A percentile compares a stretch with the other conserved stretches of the same genome.
phyloP scores from a whole-genome alignment of 2,888 invertebrate species.

The Allygus modestus region DNA sequence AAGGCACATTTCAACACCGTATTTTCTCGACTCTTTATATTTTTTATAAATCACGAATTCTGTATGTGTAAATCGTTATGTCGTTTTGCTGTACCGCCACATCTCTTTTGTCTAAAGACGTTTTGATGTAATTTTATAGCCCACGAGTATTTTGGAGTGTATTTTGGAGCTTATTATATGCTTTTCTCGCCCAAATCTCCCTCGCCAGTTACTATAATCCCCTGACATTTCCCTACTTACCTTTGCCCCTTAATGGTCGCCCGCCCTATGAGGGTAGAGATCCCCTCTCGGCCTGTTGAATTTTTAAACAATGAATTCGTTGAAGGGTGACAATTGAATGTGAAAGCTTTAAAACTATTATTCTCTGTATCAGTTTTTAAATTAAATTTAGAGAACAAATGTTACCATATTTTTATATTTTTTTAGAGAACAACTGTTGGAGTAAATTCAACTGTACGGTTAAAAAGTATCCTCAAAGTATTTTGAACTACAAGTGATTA shows the following conservation, averaged over 20 bases:
- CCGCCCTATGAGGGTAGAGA: not conserved
- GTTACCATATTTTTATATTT: too few species aligned
- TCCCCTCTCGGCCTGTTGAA: slow-evolving; percentile 22
- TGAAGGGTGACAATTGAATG: slow-evolving; percentile 4
- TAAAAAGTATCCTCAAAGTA: too few species aligned
- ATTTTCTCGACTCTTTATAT: slow-evolving; percentile 43
- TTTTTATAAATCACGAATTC: slow-evolving; percentile 40
- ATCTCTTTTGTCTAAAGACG: slow-evolving; percentile 13
- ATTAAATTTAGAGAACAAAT: too few species aligned
- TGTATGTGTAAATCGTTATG: slow-evolving; percentile 48
- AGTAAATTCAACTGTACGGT: too few species aligned
- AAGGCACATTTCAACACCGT: slow-evolving; percentile 50
- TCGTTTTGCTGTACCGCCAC: slow-evolving; percentile 34
- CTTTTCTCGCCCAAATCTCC: not conserved
- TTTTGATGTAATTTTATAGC: slow-evolving; percentile 32
- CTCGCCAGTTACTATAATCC: not conserved
- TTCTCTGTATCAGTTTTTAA: not conserved
- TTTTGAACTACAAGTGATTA: too few species aligned
- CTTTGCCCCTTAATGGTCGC: slow-evolving; percentile 24
- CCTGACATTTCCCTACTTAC: slow-evolving; percentile 32
- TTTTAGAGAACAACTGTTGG: too few species aligned
- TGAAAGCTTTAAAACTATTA: not conserved
- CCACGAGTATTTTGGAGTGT: slow-evolving; percentile 28
- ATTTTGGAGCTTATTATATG: slow-evolving; percentile 6
- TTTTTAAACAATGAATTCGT: slow-evolving; percentile 47